Percentiles rank a stretch among this genome's conserved stretches.
These are phyloP conservation scores for Setipinna tenuifilis DNA, from an alignment of 2,797 vertebrate genomes.

Conservation along the genomic window DNA sequence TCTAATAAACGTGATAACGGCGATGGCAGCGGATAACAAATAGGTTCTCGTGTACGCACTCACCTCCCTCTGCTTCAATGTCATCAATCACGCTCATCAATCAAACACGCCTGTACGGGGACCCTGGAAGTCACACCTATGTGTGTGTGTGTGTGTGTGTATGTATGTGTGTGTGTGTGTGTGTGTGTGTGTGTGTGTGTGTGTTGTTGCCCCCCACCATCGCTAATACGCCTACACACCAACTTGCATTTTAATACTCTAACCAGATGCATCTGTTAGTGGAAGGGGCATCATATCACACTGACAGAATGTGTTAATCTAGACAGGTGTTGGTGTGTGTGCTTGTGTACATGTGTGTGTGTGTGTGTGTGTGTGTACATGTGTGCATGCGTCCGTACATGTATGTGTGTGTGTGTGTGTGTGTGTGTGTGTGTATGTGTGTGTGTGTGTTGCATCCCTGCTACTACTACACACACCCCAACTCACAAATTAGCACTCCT, in stretches of 20 bases:
- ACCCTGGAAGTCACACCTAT: constrained; percentile 55
- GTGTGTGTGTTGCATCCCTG: not conserved
- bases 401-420: constrained; percentile 23
- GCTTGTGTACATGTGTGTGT: not conserved
- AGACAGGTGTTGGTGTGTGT: not conserved
- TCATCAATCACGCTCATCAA: constrained; percentile 73
- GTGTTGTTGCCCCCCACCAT: not conserved
- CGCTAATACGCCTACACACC: not conserved
- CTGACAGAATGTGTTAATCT: constrained; percentile 17
- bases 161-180: constrained; percentile 3
- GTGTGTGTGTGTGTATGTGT: constrained; percentile 41
- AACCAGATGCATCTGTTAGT: not conserved
- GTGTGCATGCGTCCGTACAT: not conserved
- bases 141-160: constrained; percentile 7
- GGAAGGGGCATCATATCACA: constrained; percentile 9
- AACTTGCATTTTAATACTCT: not conserved
- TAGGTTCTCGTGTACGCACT: constrained; percentile 60
- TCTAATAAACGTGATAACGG: constrained; percentile 62
- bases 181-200: constrained; percentile 10
- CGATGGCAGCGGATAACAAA: constrained; percentile 61
- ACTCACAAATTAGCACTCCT: no score
- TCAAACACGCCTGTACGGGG: constrained; percentile 73
- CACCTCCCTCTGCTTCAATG: constrained; percentile 70
- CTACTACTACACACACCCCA: no score
- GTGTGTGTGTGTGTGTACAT: constrained; percentile 5